These are phyloP conservation scores for Pygoscelis adeliae DNA, from an alignment of 2,113 vertebrate genomes.

Conservation along the genomic window DNA sequence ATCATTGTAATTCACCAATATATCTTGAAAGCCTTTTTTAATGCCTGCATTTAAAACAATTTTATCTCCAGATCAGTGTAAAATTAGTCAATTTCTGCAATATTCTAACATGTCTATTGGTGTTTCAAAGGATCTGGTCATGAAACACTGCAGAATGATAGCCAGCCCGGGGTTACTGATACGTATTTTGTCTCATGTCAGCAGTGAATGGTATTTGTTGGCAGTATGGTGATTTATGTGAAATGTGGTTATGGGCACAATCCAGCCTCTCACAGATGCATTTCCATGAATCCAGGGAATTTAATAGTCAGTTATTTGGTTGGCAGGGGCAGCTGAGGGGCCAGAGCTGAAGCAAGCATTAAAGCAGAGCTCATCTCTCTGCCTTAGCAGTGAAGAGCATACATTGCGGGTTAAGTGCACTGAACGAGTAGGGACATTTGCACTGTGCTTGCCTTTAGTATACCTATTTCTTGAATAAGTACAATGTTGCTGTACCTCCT, in stretches of 20 bases:
- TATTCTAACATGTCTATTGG: neutral
- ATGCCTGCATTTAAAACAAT: neutral
- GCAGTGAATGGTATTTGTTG: neutral
- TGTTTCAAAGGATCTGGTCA: neutral
- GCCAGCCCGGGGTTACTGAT: neutral
- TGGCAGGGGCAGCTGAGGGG: neutral
- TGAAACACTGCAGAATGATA: neutral
- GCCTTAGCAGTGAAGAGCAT: neutral
- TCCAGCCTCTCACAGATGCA: neutral
- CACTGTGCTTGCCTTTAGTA: neutral
- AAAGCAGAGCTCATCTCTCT: neutral
- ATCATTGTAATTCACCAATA: neutral
- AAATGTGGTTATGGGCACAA: neutral
- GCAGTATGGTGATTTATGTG: neutral
- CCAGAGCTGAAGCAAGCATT: neutral
- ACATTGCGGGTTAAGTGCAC: too few relatives aligned
- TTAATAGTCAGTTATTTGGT: neutral
- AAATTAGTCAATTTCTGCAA: neutral
- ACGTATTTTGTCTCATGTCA: neutral
- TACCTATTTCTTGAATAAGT: neutral
- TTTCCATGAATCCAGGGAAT: neutral
- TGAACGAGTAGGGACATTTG: neutral
- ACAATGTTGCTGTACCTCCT: neutral
- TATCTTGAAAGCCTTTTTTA: neutral
- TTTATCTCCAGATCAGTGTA: neutral